Percentiles rank a stretch among this genome's conserved stretches.
phyloP scores from a whole-genome alignment of 2,888 invertebrate species.

The Sericinus montela region DNA sequence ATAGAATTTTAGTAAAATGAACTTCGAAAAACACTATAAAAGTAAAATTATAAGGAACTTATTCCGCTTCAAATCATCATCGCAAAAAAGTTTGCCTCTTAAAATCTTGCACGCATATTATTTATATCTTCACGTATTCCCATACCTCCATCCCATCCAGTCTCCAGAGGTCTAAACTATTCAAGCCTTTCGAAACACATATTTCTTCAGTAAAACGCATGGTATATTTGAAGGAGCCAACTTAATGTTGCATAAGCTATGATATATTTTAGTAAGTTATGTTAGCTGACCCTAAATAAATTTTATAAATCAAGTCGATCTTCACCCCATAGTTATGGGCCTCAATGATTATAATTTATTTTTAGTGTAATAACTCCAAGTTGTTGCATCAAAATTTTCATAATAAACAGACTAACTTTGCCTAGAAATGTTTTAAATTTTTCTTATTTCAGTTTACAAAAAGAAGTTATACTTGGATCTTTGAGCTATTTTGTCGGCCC shows the following conservation, averaged over 20 bases:
- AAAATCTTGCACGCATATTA: too few relatives aligned
- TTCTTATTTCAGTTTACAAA: conserved; percentile 21
- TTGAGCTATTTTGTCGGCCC: too few relatives aligned
- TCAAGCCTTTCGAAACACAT: conserved; percentile 70
- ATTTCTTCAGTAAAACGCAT: conserved; percentile 59
- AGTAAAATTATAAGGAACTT: too few relatives aligned
- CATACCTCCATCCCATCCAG: too few relatives aligned
- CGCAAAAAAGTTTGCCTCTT: too few relatives aligned
- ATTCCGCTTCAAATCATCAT: too few relatives aligned
- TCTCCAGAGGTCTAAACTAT: too few relatives aligned
- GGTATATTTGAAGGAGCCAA: too few relatives aligned
- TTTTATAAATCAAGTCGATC: conserved; percentile 59
- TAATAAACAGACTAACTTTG: conserved; percentile 76
- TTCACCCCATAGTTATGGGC: conserved; percentile 59
- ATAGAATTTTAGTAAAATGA: too few relatives aligned
- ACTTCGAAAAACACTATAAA: too few relatives aligned
- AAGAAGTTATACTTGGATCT: too few relatives aligned
- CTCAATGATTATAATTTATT: conserved; percentile 73
- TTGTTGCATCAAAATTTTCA: conserved; percentile 72
- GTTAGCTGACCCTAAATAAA: conserved; percentile 62
- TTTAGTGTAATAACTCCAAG: conserved; percentile 72
- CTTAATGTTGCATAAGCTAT: conserved; percentile 72
- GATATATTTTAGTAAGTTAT: conserved; percentile 72
- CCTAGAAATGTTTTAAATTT: conserved; percentile 60
- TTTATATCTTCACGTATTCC: too few relatives aligned